Percentiles rank a stretch among this genome's conserved stretches.
Evolutionary conservation across 2,113 vertebrate genomes (phyloP).

Genomic region (Theristicus caerulescens): DNA sequence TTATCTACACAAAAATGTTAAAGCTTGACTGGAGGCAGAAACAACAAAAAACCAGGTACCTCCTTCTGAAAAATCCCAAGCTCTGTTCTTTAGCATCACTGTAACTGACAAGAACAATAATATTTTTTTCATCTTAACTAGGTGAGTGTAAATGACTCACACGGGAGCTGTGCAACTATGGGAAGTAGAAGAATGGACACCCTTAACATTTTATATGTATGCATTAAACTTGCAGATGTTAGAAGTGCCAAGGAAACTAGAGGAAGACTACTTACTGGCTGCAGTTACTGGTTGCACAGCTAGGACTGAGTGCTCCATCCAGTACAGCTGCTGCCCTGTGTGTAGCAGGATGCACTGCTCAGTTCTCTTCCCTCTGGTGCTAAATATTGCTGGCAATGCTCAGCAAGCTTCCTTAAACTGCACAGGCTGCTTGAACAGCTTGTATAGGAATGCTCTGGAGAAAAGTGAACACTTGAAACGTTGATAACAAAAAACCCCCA

Average conservation of each 20-base stretch:
- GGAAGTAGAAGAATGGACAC: background rate
- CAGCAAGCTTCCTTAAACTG: background rate
- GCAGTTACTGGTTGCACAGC: background rate
- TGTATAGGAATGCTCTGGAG: background rate
- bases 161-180: background rate
- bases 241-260: background rate
- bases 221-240: background rate
- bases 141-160: background rate
- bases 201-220: background rate
- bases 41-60: background rate
- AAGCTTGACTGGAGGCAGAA: background rate
- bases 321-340: background rate
- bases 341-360: background rate
- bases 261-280: background rate
- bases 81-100: background rate
- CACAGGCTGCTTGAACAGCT: background rate
- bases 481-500: background rate
- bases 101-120: background rate
- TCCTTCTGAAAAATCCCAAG: background rate
- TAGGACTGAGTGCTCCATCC: background rate
- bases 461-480: background rate
- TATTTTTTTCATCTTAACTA: background rate
- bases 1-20: background rate
- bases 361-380: background rate
- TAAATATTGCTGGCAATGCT: background rate